Evolutionary conservation across 2,113 vertebrate genomes (phyloP).

Genomic region (Arothron firmamentum): DNA sequence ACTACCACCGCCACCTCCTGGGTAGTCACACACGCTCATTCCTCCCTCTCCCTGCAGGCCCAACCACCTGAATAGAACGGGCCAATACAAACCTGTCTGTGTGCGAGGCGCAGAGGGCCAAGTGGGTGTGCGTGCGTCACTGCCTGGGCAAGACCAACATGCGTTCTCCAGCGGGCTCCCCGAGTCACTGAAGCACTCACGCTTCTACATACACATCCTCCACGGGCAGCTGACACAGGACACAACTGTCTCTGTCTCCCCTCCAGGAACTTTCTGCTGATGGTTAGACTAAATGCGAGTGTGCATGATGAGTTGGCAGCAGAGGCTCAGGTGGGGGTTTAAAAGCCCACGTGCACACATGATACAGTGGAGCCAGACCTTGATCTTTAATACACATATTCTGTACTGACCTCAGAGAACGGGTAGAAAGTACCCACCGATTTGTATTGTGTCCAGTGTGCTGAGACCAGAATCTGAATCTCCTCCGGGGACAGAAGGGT

Average conservation of each 20-base stretch:
- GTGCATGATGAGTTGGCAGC: slow-evolving; percentile 46
- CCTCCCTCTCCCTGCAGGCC: slow-evolving; percentile 47
- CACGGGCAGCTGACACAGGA: slow-evolving; percentile 48
- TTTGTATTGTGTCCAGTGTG: slow-evolving; percentile 19
- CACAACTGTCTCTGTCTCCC: slow-evolving; percentile 53
- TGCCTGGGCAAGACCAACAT: slow-evolving; percentile 64
- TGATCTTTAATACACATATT: neutral
- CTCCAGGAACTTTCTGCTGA: slow-evolving; percentile 66
- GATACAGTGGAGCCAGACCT: neutral
- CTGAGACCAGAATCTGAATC: too few relatives aligned
- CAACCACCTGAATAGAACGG: slow-evolving; percentile 74
- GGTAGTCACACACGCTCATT: slow-evolving; percentile 55
- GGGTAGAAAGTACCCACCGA: too few relatives aligned
- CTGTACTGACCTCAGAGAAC: neutral
- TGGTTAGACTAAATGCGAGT: slow-evolving; percentile 63
- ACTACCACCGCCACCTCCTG: slow-evolving; percentile 64
- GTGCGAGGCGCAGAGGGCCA: slow-evolving; percentile 68
- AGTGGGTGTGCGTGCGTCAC: slow-evolving; percentile 78
- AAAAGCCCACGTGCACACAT: slow-evolving; percentile 20
- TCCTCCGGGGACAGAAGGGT: too few relatives aligned
- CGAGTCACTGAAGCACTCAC: slow-evolving; percentile 26
- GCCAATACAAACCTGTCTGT: slow-evolving; percentile 71
- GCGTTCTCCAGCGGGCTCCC: slow-evolving; percentile 42
- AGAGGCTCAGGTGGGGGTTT: slow-evolving; percentile 58
- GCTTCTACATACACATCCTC: slow-evolving; percentile 34